Evolutionary conservation across 2,797 vertebrate genomes (phyloP).

Genomic region (Spheniscus humboldti): DNA sequence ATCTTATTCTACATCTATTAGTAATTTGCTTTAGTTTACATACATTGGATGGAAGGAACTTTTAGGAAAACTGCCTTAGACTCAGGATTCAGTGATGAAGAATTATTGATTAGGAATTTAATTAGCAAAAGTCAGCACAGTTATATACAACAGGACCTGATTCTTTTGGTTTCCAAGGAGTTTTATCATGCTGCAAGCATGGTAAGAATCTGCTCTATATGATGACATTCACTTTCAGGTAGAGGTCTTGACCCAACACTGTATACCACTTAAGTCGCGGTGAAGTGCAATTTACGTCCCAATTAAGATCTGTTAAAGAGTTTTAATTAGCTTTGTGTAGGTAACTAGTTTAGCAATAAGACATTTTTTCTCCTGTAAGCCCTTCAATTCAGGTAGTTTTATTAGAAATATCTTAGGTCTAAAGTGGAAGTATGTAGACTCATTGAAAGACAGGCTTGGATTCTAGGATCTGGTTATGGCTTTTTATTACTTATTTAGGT

Average conservation of each 20-base stretch:
- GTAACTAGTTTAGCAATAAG: not conserved
- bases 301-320: not conserved
- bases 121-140: not conserved
- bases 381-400: not conserved
- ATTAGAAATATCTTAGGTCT: not conserved
- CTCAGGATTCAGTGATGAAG: not conserved
- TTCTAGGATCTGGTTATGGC: not conserved
- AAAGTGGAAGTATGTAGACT: not conserved
- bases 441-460: not conserved
- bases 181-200: not conserved
- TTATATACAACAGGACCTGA: not conserved
- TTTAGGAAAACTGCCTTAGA: not conserved
- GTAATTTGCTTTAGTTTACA: not conserved
- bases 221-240: not conserved
- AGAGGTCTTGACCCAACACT: not conserved
- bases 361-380: not conserved
- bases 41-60: not conserved
- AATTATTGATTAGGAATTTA: slow-evolving; percentile 29
- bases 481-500: not conserved
- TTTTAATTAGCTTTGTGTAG: slow-evolving; percentile 1
- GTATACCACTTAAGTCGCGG: not conserved
- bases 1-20: slow-evolving; percentile 14
- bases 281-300: slow-evolving; percentile 7
- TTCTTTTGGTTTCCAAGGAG: not conserved
- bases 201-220: not conserved